Conservation (phyloP, 2,797 vertebrate species). For the Phalanger gymnotis region DNA sequence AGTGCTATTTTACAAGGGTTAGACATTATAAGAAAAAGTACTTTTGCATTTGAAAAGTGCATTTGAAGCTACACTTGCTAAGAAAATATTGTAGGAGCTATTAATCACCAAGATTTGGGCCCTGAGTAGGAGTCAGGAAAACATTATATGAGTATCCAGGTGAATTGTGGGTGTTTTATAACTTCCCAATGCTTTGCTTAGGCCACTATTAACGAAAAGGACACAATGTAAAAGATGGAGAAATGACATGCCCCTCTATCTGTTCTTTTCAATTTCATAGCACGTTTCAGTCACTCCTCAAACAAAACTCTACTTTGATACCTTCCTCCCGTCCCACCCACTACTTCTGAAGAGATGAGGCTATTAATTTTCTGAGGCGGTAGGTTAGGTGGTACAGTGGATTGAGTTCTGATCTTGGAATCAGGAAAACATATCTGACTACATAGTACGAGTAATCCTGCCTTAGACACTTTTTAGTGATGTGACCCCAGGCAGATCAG, state of each 20-base stretch:
- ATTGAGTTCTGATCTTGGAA: background rate
- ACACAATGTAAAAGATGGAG: slow-evolving; percentile 9
- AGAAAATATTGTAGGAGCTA: slow-evolving; percentile 73
- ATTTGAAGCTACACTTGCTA: slow-evolving; percentile 65
- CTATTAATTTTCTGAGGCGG: background rate
- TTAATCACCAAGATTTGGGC: slow-evolving; percentile 71
- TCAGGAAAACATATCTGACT: background rate
- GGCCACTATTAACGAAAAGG: slow-evolving; percentile 41
- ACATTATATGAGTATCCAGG: slow-evolving; percentile 31
- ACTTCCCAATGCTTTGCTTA: slow-evolving; percentile 48
- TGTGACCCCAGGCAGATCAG: background rate
- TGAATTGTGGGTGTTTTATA: slow-evolving; percentile 61
- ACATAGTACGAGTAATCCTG: background rate
- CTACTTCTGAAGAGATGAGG: background rate
- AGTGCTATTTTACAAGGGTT: slow-evolving; percentile 69
- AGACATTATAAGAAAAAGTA: slow-evolving; percentile 72
- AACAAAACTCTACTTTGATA: slow-evolving; percentile 6
- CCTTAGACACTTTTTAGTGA: background rate
- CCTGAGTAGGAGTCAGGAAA: slow-evolving; percentile 37
- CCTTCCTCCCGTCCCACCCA: background rate
- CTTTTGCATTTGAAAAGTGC: slow-evolving; percentile 7
- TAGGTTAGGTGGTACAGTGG: background rate
- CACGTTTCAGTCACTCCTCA: background rate
- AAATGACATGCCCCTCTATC: background rate
- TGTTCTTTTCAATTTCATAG: slow-evolving; percentile 34